phyloP scores from a whole-genome alignment of 23 tunicate genomes.

The Diplosoma virens region DNA sequence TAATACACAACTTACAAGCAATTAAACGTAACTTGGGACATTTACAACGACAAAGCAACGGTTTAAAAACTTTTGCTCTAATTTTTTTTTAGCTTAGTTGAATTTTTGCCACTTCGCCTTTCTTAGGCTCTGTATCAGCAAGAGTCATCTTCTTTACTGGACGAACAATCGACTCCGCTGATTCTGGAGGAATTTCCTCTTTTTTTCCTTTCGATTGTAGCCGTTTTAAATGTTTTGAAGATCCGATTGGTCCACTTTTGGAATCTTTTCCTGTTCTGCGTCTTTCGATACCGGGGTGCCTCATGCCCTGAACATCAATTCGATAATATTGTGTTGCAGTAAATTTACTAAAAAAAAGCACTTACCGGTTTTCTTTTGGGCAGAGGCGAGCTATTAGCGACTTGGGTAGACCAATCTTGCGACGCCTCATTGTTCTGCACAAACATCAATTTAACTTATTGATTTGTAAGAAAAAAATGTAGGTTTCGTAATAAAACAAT shows the following conservation, averaged over 20 bases:
- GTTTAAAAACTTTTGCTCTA: no score
- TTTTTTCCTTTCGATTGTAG: conserved; percentile 18
- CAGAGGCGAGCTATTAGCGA: conserved; percentile 59
- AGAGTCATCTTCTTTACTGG: conserved; percentile 74
- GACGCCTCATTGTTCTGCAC: not conserved
- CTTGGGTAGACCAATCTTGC: conserved; percentile 71
- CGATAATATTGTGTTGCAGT: no score
- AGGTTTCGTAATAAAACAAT: no score
- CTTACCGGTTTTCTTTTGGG: conserved; percentile 76
- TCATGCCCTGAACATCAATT: conserved; percentile 68
- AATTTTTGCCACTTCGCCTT: conserved; percentile 73
- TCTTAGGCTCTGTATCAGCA: conserved; percentile 88
- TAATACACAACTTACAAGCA: no score
- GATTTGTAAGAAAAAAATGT: no score
- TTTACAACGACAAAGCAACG: no score
- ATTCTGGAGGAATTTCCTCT: conserved; percentile 17
- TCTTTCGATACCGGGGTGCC: conserved; percentile 71
- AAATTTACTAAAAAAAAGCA: no score
- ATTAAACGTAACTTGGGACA: no score
- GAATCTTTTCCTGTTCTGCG: conserved; percentile 3
- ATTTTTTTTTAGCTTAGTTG: conserved; percentile 21
- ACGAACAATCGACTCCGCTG: not conserved
- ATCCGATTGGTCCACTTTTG: conserved; percentile 38
- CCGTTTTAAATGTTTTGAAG: conserved; percentile 13
- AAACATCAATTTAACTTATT: no score